A percentile compares a stretch with the other conserved stretches of the same genome.
Evolutionary conservation across 1,140 invertebrate species (phyloP).

Genomic region (Drosophila kikkawai): DNA sequence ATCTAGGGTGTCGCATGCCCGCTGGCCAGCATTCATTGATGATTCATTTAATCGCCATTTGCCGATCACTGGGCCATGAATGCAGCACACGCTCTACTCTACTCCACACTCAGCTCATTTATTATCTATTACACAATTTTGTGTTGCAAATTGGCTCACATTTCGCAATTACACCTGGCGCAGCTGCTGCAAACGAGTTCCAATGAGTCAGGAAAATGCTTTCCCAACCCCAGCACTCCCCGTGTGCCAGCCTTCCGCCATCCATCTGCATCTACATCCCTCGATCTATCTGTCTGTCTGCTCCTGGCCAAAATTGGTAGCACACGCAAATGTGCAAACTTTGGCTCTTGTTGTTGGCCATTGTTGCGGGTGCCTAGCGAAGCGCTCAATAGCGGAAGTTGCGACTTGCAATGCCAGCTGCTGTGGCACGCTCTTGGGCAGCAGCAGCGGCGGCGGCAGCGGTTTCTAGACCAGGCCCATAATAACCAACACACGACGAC

Average conservation of each 20-base stretch:
- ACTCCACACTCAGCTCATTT: slow-evolving; percentile 49
- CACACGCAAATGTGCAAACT: slow-evolving; percentile 68
- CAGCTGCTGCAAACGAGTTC: slow-evolving; percentile 58
- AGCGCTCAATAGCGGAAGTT: slow-evolving; percentile 77
- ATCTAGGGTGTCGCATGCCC: slow-evolving; percentile 24
- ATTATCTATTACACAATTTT: slow-evolving; percentile 78
- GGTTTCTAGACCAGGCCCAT: slow-evolving; percentile 25
- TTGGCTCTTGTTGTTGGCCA: slow-evolving; percentile 21
- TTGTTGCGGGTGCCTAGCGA: slow-evolving; percentile 60
- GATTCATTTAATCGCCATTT: slow-evolving; percentile 58
- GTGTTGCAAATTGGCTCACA: slow-evolving; percentile 60
- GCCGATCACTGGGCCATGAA: slow-evolving; percentile 71
- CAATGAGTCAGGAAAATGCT: slow-evolving; percentile 60
- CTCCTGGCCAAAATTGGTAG: slow-evolving; percentile 66
- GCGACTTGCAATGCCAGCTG: slow-evolving; percentile 54
- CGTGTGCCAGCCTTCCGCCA: not conserved
- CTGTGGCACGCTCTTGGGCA: slow-evolving; percentile 29
- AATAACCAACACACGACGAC: slow-evolving; percentile 27
- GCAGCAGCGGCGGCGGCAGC: not conserved
- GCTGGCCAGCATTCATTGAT: slow-evolving; percentile 35
- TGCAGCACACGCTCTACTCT: slow-evolving; percentile 47
- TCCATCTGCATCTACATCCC: slow-evolving; percentile 10
- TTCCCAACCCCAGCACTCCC: slow-evolving; percentile 44
- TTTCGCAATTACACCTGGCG: slow-evolving; percentile 78
- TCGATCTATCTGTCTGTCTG: slow-evolving; percentile 6